Evolutionary conservation across 2,888 invertebrate species (phyloP).

Genomic region (Endotricha flammealis): DNA sequence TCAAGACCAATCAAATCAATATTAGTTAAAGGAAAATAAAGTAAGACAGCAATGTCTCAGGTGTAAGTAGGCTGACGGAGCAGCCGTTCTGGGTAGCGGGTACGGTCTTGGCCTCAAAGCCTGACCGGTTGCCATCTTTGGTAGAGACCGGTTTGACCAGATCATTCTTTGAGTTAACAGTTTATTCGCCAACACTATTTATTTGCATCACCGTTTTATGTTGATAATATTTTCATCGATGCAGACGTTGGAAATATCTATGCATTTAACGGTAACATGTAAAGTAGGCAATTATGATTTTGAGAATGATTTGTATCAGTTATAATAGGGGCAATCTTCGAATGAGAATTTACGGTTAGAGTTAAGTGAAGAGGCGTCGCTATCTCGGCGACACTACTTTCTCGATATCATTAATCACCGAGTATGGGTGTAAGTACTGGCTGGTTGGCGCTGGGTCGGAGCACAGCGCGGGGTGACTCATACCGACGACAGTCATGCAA

Average conservation of each 20-base stretch:
- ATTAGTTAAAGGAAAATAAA: constrained; percentile 10
- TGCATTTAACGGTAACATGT: not conserved
- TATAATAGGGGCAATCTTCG: too few species aligned
- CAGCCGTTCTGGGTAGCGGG: constrained; percentile 30
- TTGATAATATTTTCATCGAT: not conserved
- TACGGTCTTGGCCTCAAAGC: constrained; percentile 64
- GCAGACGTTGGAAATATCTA: not conserved
- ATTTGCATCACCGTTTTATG: constrained; percentile 25
- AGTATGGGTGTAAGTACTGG: constrained; percentile 49
- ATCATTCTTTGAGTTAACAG: constrained; percentile 47
- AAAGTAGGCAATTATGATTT: constrained; percentile 39
- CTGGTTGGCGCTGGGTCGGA: constrained; percentile 19
- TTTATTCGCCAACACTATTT: constrained; percentile 44
- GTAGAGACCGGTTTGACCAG: constrained; percentile 62
- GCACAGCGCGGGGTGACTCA: constrained; percentile 29
- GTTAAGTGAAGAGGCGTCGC: constrained; percentile 28
- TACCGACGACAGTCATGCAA: constrained; percentile 37
- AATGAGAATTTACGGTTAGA: constrained; percentile 3
- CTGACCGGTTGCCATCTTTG: constrained; percentile 70
- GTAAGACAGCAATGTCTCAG: constrained; percentile 32
- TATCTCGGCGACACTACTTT: constrained; percentile 36
- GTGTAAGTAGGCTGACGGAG: constrained; percentile 51
- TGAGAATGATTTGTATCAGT: too few species aligned
- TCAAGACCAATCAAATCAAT: too few species aligned
- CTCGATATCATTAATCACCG: constrained; percentile 47